Base-by-base conservation (phyloP, 2,797 vertebrate genomes). In the Pangasius sanitwongsei region DNA sequence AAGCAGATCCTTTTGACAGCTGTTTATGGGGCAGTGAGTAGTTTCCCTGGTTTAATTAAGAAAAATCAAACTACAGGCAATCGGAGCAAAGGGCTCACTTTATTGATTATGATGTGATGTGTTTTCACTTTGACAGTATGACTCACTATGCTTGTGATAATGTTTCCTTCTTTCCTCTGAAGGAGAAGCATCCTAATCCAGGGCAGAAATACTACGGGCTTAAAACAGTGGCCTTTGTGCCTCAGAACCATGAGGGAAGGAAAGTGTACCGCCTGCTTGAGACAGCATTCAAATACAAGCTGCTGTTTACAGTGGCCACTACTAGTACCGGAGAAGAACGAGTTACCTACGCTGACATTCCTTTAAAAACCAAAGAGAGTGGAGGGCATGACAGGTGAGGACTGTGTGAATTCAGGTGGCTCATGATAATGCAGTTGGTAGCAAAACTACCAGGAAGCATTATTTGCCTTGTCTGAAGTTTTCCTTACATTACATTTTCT, bases 141-240 rank as follows among this genome's bases (percentile, higher is more conserved):
- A 37, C 20, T 50, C 37, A 37, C 34, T 59, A 20, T 37, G 6
- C 12, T 75, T n/a, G 25, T 90, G 67, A 74, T 15, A 41, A 16
- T 65, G 4, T 82, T 44, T 44, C 41, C 50, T 67, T 50, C 4
- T 65, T 53, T n/a, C 23, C 25, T 80, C 63, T 89, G 31, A 89
- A 96, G 96, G 92, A 92, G 4, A 91, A 83, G 1, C 95, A 96
- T 59, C 96, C 96, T 28, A 89, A 93, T 25, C 95, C 96, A 2
- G 94, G 94, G 1, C 92, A 94, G 78, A 85, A 88, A 4, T 96
- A 93, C 57, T 6, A 81, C 7, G 94, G 94, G 0, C 59, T 92
- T 48, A 80, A 87, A 0, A 86, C 91, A 8, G 83, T 34, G 61
- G 92, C 94, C 16, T 95, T 91, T 81, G 91, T 96, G 81, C 96